Evolutionary conservation across 2,113 vertebrate species (phyloP), one percentile per base, ranked within the genome.

Genomic region (Thamnophis sirtalis): DNA sequence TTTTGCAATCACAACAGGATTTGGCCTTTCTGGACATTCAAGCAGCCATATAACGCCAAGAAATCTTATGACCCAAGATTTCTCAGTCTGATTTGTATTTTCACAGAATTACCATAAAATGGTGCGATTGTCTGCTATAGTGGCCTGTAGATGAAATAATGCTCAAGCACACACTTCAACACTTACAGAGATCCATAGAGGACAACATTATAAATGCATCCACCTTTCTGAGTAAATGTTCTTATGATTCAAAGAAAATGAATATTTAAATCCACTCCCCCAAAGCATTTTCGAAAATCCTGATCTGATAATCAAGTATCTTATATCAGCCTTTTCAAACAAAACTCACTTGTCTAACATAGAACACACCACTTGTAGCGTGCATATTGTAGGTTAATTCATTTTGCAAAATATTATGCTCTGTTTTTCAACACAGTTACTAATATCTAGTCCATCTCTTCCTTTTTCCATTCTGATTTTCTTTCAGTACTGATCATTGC

Each of bases 61-160:
- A n/a, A n/a, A n/a, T 87, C 94, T 94, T 95, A 90, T 87, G 95
- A 95, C 92, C 92, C 28, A 80, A 94, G 87, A 87, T 91, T 93
- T 95, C 93, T 94, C 94, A 89, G 90, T 38, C 58, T 94, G 49
- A 86, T 94, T 93, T 92, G 93, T 96, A 94, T 94, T 96, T 96
- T 95, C 93, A 95, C 94, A 93, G 94, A 96, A 95, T 94, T 95
- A 93, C 21, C 84, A 43, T 33, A 93, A 93, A 94, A 50, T 89
- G 11, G 68, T 91, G 8, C 38, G 55, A 91, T 68, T n/a, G 88
- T 91, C 60, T 73, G 9, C 0, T 50, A 84, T 91, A 93, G 93
- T 89, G 95, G 90, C 28, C 21, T 90, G 17, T 84, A 93, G 93
- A 94, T 88, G 51, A 94, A 84, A 89, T 91, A 88, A 87, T 93